Base-by-base conservation (phyloP, 1,140 invertebrate genomes). In the Monomorium pharaonis region DNA sequence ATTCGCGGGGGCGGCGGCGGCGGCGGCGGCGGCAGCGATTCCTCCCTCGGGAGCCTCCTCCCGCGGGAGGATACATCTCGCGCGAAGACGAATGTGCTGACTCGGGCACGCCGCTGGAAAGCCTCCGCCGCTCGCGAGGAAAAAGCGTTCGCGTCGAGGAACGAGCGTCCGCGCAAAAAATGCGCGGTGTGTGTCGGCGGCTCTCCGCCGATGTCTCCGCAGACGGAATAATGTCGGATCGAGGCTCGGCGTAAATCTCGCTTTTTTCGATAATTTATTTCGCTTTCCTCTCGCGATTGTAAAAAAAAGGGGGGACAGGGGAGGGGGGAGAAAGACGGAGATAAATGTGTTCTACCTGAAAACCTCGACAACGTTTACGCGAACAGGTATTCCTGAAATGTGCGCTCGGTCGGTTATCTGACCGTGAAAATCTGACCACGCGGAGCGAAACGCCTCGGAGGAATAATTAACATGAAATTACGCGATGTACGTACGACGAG, bases 21-120 rank as follows among this genome's bases (percentile, higher is more conserved):
- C 30, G 72, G 65, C 18, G 72, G 30, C 21, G 47, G n/a, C n/a
- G n/a, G n/a, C 27, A 77, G 62, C 62, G 5, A 3, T 5, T 18
- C 30, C 62, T 75, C 85, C 65, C 84, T 24, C 24, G 85, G 42
- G 67, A 63, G 27, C 21, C 47, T 12, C 18, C 76, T 47, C 78
- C n/a, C 49, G 30, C 42, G 33, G 54, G 65, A 49, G 67, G 75
- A 69, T 70, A 44, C 63, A 37, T 51, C 42, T 67, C 76, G 69
- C 69, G 65, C 27, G 42, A 83, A 86, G 85, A 86, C 49, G n/a
- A 86, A 86, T 86, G 67, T 67, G 54, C 58, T 44, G 67, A 67
- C 44, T 72, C 24, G n/a, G 42, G 47, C 42, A 37, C 42, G 67
- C 18, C 58, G 27, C 12, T 44, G 49, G 18, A n/a, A n/a, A n/a